phyloP scores from a whole-genome alignment of 1,140 invertebrate species.

The Diorhabda carinulata region DNA sequence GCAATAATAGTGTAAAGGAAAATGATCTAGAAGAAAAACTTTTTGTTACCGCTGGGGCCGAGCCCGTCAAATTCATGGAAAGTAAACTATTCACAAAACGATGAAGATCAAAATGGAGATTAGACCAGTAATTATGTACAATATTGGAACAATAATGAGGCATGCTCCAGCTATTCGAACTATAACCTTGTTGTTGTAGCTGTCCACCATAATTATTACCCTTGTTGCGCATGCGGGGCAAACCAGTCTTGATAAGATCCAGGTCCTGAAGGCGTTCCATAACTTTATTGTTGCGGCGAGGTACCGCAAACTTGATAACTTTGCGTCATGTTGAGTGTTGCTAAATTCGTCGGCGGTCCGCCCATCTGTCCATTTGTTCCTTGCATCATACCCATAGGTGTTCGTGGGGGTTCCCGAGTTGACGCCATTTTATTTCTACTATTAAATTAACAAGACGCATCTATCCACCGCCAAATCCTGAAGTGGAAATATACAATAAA shows the following conservation, averaged over 20 bases:
- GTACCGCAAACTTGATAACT: conserved; percentile 84
- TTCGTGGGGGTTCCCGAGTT: conserved; percentile 77
- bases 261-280: conserved; percentile 69
- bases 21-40: no score
- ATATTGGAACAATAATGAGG: no score
- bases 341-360: conserved; percentile 80
- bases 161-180: conserved; percentile 63
- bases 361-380: conserved; percentile 70
- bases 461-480: conserved; percentile 91
- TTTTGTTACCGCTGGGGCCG: no score
- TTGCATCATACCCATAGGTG: conserved; percentile 58
- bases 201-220: conserved; percentile 65
- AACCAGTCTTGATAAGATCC: conserved; percentile 84
- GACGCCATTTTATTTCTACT: conserved; percentile 57
- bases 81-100: no score
- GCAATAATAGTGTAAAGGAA: no score
- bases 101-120: no score
- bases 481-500: conserved; percentile 24
- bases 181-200: conserved; percentile 74
- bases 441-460: conserved; percentile 74
- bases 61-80: no score
- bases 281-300: conserved; percentile 78
- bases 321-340: conserved; percentile 69
- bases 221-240: conserved; percentile 77
- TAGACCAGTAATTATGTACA: no score